A percentile compares a stretch with the other conserved stretches of the same genome.
These are phyloP conservation scores for Panopea generosa DNA, from an alignment of 2,888 invertebrate genomes.

Conservation along the genomic window DNA sequence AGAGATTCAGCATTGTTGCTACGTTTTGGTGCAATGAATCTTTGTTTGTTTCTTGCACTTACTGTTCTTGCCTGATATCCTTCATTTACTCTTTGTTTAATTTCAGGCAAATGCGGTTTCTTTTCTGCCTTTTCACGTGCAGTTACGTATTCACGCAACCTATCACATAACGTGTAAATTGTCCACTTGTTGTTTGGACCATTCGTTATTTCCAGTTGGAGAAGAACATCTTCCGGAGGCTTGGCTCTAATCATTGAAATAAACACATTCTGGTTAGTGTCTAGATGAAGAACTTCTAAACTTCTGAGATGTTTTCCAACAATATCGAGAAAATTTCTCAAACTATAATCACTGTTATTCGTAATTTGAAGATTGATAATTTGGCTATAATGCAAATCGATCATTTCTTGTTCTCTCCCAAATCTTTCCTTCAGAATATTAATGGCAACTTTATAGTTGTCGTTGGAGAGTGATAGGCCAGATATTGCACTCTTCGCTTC, in stretches of 20 bases:
- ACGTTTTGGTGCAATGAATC: not conserved
- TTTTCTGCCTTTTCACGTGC: slow-evolving; percentile 18
- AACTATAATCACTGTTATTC: slow-evolving; percentile 23
- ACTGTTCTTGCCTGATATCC: too few species aligned
- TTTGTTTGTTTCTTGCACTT: not conserved
- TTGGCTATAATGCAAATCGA: slow-evolving; percentile 35
- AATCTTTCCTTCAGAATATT: slow-evolving; percentile 25
- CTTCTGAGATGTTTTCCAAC: slow-evolving; percentile 23
- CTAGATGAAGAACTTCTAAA: slow-evolving; percentile 25
- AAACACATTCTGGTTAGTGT: slow-evolving; percentile 33
- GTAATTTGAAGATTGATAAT: slow-evolving; percentile 25
- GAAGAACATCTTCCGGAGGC: slow-evolving; percentile 23
- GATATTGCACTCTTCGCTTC: slow-evolving; percentile 26
- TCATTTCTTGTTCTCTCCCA: slow-evolving; percentile 29
- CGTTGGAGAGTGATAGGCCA: slow-evolving; percentile 38
- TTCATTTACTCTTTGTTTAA: not conserved
- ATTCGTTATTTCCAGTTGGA: slow-evolving; percentile 35
- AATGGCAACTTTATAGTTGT: slow-evolving; percentile 31
- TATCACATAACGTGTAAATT: not conserved
- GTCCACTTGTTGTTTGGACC: slow-evolving; percentile 18
- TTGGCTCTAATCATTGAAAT: slow-evolving; percentile 31
- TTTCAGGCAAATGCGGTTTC: not conserved
- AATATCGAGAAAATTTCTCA: slow-evolving; percentile 18
- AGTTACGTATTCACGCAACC: slow-evolving; percentile 23
- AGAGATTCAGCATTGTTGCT: not conserved